phyloP scores from a whole-genome alignment of 2,888 invertebrate genomes.

The Parasteatoda lunata region DNA sequence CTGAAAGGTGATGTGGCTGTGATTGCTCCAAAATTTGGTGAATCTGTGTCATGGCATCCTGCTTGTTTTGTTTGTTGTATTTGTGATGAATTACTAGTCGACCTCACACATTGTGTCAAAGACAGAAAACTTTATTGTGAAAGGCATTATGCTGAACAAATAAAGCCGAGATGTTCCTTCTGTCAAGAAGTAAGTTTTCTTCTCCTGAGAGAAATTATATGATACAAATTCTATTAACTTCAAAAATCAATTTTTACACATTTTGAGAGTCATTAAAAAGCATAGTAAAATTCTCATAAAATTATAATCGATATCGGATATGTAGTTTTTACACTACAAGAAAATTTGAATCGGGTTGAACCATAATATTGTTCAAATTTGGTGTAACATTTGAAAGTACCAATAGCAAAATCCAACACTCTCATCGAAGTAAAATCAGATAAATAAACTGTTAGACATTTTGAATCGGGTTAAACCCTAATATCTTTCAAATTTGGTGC shows the following conservation, averaged over 20 bases:
- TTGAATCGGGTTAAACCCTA: no score
- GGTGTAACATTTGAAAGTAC: no score
- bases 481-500: no score
- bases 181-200: conserved; percentile 94
- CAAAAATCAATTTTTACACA: neutral
- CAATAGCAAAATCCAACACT: no score
- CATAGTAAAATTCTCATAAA: no score
- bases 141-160: conserved; percentile 95
- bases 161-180: conserved; percentile 95
- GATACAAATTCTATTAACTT: neutral
- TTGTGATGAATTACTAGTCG: conserved; percentile 94
- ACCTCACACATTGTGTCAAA: conserved; percentile 95
- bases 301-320: no score
- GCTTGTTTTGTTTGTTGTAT: conserved; percentile 92
- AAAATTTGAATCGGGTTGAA: no score
- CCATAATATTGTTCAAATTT: no score
- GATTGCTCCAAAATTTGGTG: conserved; percentile 82
- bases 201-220: neutral
- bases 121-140: conserved; percentile 92
- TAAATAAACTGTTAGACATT: no score
- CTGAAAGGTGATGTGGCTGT: conserved; percentile 88
- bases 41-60: conserved; percentile 88
- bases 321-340: no score
- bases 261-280: no score
- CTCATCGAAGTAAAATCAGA: no score